A percentile compares a stretch with the other conserved stretches of the same genome.
Evolutionary conservation across 2,113 vertebrate species (phyloP).

Genomic region (Arvicanthis niloticus): DNA sequence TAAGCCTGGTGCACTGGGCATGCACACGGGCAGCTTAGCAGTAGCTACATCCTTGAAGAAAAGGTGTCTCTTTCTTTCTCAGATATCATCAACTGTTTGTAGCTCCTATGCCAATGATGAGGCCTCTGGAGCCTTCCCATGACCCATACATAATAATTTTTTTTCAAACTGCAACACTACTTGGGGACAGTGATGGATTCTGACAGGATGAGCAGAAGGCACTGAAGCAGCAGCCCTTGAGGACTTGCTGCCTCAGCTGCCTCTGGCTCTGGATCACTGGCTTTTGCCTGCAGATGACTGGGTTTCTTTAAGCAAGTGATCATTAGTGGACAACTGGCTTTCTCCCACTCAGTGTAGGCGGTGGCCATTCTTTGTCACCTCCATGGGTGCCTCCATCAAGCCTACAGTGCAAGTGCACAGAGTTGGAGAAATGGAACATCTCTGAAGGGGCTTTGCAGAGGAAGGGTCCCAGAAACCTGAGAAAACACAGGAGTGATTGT

Average conservation of each 20-base stretch:
- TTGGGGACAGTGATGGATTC: neutral
- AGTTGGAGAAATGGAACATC: neutral
- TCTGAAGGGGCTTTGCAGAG: fast-evolving
- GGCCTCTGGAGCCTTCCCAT: neutral
- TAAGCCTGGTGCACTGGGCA: neutral
- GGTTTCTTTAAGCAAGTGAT: neutral
- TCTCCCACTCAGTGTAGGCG: neutral
- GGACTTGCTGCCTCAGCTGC: neutral
- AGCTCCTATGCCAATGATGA: too few relatives aligned
- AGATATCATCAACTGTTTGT: neutral
- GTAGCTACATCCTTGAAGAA: neutral
- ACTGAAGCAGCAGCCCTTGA: neutral
- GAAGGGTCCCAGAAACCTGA: too few relatives aligned
- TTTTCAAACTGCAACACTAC: neutral
- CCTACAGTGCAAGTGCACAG: fast-evolving
- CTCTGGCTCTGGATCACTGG: neutral
- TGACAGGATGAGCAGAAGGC: neutral
- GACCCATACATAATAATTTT: neutral
- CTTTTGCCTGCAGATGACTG: neutral
- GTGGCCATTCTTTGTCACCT: neutral
- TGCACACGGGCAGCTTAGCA: neutral
- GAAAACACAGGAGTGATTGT: fast-evolving
- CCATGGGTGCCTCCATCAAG: neutral
- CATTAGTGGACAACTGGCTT: neutral
- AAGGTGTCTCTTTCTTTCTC: neutral